These are phyloP conservation scores for Lepus oiostolus DNA, from an alignment of 2,797 vertebrate species.

Conservation along the genomic window DNA sequence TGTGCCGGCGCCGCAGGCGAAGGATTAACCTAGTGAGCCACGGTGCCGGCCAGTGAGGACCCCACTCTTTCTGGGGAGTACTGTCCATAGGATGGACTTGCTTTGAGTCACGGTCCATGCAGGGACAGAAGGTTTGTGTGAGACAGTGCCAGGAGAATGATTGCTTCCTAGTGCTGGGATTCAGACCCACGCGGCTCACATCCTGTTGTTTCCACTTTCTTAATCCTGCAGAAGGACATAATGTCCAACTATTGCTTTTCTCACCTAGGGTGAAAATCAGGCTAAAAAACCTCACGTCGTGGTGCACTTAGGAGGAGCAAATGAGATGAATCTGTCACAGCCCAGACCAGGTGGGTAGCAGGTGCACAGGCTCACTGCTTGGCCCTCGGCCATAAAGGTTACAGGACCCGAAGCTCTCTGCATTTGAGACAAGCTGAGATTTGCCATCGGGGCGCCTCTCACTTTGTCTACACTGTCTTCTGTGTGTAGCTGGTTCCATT, in stretches of 20 bases:
- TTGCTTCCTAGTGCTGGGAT: neutral
- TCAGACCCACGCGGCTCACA: neutral
- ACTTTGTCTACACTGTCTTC: accelerated
- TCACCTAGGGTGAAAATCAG: neutral
- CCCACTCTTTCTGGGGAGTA: neutral
- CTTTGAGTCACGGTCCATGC: neutral
- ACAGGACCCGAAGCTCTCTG: neutral
- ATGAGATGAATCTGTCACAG: neutral
- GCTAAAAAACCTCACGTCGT: neutral
- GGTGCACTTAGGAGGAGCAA: neutral
- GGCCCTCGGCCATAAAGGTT: neutral
- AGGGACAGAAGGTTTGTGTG: too few relatives aligned
- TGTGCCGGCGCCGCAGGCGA: too few relatives aligned
- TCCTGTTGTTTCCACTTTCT: neutral
- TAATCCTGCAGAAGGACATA: neutral
- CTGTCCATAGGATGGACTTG: accelerated
- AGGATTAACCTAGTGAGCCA: too few relatives aligned
- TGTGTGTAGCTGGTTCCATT: neutral
- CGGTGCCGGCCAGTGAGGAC: too few relatives aligned
- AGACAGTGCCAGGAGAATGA: neutral
- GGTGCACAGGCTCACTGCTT: neutral
- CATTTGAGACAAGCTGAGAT: neutral
- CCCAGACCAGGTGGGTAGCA: neutral
- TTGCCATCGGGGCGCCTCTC: neutral
- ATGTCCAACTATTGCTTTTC: neutral